Base-by-base conservation (phyloP, 2,888 invertebrate genomes). In the Ypsolopha sequella region DNA sequence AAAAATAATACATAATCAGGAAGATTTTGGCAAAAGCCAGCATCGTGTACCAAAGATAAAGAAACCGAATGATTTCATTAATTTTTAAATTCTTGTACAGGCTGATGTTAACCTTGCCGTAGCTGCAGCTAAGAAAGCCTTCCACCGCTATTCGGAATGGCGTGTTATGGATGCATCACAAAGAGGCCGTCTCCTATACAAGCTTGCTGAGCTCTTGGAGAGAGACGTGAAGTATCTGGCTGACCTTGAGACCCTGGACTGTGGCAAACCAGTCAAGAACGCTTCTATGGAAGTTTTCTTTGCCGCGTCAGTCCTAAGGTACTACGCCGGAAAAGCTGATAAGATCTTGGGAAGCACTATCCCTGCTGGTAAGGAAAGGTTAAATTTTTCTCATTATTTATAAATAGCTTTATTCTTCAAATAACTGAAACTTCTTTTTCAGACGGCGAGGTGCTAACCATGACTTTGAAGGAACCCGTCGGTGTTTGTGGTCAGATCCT, bases 281-380 rank as follows among this genome's bases (percentile, higher is more conserved):
- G 89, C 95, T 0, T 80, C 81, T 49, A 89, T 88, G 13, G 95
- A 95, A 71, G 68, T 94, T 0, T 69, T 85, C 0, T 79, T 87
- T 64, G 76, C 90, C 36, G 82, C 91, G 10, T 87, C 88, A 50
- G 88, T 89, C 51, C 61, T 95, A 38, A 90, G 95, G 55, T 97
- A 96, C 70, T 95, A 92, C 76, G 96, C 96, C 36, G 97, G 97
- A 9, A 96, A 93, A 90, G 94, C 95, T 6, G 97, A 97, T 68
- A 97, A 97, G 75, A 92, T 92, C 66, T 91, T 94, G 52, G 91
- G 92, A 43, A 90, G 88, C 73, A 93, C 92, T 0, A 92, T 95
- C 54, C 93, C 94, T 36, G 88, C 91, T 58, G 81, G 81, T 80
- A 51, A 58, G 48, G 44, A 52, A 38, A 14, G 10, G 14, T 7